These are phyloP conservation scores for Dicroscelio sp. DNA, from an alignment of 2,888 invertebrate genomes.

Conservation along the genomic window DNA sequence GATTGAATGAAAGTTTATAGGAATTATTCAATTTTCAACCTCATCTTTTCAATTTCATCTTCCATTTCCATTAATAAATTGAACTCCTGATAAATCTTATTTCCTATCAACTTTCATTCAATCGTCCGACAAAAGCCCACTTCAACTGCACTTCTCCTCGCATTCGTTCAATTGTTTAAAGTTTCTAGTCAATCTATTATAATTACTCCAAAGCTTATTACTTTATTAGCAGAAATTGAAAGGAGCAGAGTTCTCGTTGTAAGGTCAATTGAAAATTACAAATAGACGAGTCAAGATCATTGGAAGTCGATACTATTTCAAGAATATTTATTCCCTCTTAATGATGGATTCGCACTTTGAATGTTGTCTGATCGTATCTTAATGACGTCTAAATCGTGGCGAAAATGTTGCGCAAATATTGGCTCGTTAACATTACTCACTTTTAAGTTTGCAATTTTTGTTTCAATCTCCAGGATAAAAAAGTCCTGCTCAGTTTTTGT, in stretches of 20 bases:
- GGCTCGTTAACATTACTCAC: too few relatives aligned
- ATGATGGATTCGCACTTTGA: not conserved
- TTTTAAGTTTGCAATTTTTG: not conserved
- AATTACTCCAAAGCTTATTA: conserved; percentile 64
- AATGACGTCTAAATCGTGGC: too few relatives aligned
- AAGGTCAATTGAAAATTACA: conserved; percentile 73
- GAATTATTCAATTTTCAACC: too few relatives aligned
- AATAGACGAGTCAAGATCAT: conserved; percentile 51
- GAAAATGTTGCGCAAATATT: too few relatives aligned
- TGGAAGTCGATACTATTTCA: conserved; percentile 44
- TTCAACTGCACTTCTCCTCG: not conserved
- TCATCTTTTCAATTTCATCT: too few relatives aligned
- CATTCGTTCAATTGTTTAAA: conserved; percentile 49
- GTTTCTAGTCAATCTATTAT: conserved; percentile 55
- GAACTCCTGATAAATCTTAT: not conserved
- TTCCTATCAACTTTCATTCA: not conserved
- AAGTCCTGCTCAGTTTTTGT: conserved; percentile 10
- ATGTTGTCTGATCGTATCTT: too few relatives aligned
- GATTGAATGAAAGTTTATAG: too few relatives aligned
- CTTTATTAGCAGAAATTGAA: conserved; percentile 69
- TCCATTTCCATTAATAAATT: too few relatives aligned
- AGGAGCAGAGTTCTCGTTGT: conserved; percentile 65
- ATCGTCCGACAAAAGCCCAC: conserved; percentile 5
- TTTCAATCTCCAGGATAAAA: not conserved
- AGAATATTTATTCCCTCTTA: not conserved